Evolutionary conservation across 2,113 vertebrate species (phyloP).

Genomic region (Notarius quadriscutis): DNA sequence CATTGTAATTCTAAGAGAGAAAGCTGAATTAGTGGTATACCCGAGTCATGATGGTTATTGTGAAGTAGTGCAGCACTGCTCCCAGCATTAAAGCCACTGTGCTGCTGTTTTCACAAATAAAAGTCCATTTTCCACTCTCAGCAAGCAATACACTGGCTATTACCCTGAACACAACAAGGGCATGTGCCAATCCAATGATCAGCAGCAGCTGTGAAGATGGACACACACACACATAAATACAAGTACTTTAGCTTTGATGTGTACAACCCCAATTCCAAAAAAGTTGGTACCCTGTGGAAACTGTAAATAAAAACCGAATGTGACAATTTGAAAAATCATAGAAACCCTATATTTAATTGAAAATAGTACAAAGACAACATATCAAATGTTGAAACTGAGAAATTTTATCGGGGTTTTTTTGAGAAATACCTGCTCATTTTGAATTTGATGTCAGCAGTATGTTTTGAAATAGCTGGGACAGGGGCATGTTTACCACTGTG

Average conservation of each 20-base stretch:
- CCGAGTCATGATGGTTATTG: conserved; percentile 84
- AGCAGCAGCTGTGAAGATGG: conserved; percentile 48
- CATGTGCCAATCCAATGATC: conserved; percentile 46
- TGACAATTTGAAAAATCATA: too few relatives aligned
- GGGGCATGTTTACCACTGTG: too few relatives aligned
- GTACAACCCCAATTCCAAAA: neutral
- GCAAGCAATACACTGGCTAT: conserved; percentile 71
- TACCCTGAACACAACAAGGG: conserved; percentile 86
- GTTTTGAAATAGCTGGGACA: too few relatives aligned
- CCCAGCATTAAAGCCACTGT: conserved; percentile 75
- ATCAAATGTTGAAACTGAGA: too few relatives aligned
- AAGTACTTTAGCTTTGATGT: neutral
- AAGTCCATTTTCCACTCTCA: conserved; percentile 49
- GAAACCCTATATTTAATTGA: too few relatives aligned
- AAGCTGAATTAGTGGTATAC: conserved; percentile 54
- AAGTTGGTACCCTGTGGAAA: too few relatives aligned
- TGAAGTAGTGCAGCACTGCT: conserved; percentile 86
- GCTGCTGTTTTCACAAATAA: conserved; percentile 74
- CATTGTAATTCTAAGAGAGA: neutral
- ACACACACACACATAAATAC: conserved; percentile 1
- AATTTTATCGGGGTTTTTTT: too few relatives aligned
- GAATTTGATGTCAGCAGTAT: too few relatives aligned
- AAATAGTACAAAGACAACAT: too few relatives aligned
- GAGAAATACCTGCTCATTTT: too few relatives aligned
- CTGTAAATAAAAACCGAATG: too few relatives aligned